Evolutionary conservation across 2,888 invertebrate genomes (phyloP).

Genomic region (Thera obeliscata): DNA sequence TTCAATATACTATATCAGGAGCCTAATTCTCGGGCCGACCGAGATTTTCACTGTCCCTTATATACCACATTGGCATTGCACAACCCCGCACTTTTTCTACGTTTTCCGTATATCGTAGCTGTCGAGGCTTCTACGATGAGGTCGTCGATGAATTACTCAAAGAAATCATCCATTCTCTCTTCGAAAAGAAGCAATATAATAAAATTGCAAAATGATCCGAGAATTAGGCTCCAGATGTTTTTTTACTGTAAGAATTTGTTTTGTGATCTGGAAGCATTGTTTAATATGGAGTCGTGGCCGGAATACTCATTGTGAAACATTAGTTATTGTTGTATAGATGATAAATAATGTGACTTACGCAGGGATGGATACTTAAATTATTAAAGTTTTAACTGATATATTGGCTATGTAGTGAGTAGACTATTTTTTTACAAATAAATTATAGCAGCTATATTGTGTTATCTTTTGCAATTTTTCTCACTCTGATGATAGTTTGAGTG

Average conservation of each 20-base stretch:
- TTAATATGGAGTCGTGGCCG: constrained; percentile 63
- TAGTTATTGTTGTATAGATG: constrained; percentile 83
- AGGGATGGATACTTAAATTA: constrained; percentile 86
- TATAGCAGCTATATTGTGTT: constrained; percentile 78
- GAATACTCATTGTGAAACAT: constrained; percentile 83
- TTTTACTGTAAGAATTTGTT: not conserved
- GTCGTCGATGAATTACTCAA: no score
- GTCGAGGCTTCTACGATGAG: no score
- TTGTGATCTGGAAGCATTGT: constrained; percentile 37
- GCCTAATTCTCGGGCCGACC: no score
- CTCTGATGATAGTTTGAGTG: no score
- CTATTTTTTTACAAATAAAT: constrained; percentile 90
- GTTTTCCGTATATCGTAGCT: no score
- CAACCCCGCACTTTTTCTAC: no score
- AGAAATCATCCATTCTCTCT: no score
- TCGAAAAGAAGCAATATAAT: no score
- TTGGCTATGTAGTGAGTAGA: constrained; percentile 88
- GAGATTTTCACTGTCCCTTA: no score
- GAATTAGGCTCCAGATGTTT: not conserved
- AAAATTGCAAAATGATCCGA: no score
- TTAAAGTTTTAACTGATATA: constrained; percentile 85
- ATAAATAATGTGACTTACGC: constrained; percentile 85
- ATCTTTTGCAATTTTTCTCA: not conserved
- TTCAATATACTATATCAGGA: no score
- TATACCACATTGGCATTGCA: no score